A percentile compares a stretch with the other conserved stretches of the same genome.
These are phyloP conservation scores for Aphelenchoides bicaudatus DNA, from an alignment of 2,888 invertebrate species.

Conservation along the genomic window DNA sequence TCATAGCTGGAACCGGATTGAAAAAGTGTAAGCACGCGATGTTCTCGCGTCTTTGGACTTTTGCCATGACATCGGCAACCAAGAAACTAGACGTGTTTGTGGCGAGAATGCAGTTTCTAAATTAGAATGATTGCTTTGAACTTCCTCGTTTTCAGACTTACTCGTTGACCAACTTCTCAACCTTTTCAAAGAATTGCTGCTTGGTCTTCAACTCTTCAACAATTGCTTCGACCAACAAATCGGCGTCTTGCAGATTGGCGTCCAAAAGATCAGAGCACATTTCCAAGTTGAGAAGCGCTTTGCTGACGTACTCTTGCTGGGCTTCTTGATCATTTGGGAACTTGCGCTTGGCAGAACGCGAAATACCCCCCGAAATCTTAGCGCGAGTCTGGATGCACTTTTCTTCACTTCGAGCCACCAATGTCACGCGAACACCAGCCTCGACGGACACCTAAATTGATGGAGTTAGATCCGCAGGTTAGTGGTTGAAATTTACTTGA, in stretches of 20 bases:
- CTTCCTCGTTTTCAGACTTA: constrained; percentile 33
- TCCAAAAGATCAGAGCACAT: constrained; percentile 27
- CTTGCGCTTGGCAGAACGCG: constrained; percentile 74
- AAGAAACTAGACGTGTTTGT: constrained; percentile 84
- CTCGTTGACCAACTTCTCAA: constrained; percentile 69
- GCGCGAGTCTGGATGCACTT: constrained; percentile 72
- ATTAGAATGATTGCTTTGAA: background rate
- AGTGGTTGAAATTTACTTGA: constrained; percentile 35
- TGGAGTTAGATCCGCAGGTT: constrained; percentile 13
- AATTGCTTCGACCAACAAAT: constrained; percentile 79
- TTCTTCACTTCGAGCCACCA: constrained; percentile 74
- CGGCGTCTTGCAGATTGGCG: constrained; percentile 66
- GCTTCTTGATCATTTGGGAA: constrained; percentile 62
- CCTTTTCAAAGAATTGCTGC: constrained; percentile 72
- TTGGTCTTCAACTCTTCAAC: constrained; percentile 74
- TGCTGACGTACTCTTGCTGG: constrained; percentile 36
- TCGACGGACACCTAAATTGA: constrained; percentile 74
- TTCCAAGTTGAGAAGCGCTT: constrained; percentile 25
- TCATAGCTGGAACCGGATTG: constrained; percentile 86
- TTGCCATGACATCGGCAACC: constrained; percentile 75
- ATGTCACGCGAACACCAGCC: constrained; percentile 75
- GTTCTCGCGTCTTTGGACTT: constrained; percentile 64
- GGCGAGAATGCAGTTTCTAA: constrained; percentile 69
- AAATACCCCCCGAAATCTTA: constrained; percentile 71
- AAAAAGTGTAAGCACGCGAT: constrained; percentile 87